Percentiles rank a stretch among this genome's conserved stretches.
phyloP scores from a whole-genome alignment of 2,797 vertebrate species.

The Cirrhinus molitorella region DNA sequence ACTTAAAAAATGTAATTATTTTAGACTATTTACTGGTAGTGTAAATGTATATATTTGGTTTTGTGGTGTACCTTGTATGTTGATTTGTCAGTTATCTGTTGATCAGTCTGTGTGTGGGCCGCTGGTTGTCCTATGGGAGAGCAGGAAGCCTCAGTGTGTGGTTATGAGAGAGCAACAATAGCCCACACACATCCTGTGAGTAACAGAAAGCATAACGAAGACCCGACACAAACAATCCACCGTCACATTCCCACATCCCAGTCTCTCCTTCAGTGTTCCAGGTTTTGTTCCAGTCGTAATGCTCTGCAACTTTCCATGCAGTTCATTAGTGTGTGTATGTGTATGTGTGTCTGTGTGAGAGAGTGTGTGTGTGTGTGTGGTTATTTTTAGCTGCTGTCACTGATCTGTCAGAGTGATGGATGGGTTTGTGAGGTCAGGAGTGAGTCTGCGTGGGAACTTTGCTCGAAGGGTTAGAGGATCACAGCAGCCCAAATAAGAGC shows the following conservation, averaged over 20 bases:
- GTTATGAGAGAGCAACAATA: slow-evolving; percentile 74
- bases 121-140: slow-evolving; percentile 2
- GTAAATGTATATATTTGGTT: not conserved
- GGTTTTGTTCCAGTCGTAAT: not conserved
- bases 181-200: slow-evolving; percentile 77
- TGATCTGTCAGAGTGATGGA: slow-evolving; percentile 15
- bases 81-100: not conserved
- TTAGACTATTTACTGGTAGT: not conserved
- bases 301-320: not conserved
- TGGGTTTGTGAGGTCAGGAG: slow-evolving; percentile 27
- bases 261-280: slow-evolving; percentile 68
- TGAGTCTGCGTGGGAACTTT: slow-evolving; percentile 27
- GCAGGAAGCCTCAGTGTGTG: slow-evolving; percentile 70
- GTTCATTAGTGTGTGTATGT: not conserved
- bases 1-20: not conserved
- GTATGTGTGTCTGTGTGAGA: not conserved
- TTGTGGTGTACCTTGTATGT: not conserved
- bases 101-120: slow-evolving; percentile 58
- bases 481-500: not conserved
- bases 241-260: slow-evolving; percentile 64
- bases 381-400: slow-evolving; percentile 37
- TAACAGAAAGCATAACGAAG: slow-evolving; percentile 69
- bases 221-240: slow-evolving; percentile 71
- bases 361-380: not conserved
- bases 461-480: not conserved